Percentiles rank a stretch among this genome's conserved stretches.
Evolutionary conservation across 2,888 invertebrate species (phyloP).

Genomic region (Drosophila falleni): DNA sequence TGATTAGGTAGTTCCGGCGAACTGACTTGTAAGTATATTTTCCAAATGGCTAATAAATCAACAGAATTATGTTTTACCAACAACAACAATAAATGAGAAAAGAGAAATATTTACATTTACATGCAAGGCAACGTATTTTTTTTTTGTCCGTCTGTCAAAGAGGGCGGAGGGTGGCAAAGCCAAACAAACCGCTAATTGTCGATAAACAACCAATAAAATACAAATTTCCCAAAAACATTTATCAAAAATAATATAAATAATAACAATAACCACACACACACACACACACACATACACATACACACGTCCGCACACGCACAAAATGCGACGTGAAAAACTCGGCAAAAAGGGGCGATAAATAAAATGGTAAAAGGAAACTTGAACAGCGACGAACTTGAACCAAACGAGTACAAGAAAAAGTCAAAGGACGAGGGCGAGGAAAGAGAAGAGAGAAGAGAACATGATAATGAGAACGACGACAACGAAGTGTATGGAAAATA

Average conservation of each 20-base stretch:
- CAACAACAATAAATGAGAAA: slow-evolving; percentile 1
- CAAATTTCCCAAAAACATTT: slow-evolving; percentile 79
- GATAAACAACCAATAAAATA: slow-evolving; percentile 80
- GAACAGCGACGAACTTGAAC: slow-evolving; percentile 34
- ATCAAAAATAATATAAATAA: slow-evolving; percentile 79
- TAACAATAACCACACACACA: slow-evolving; percentile 66
- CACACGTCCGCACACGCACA: slow-evolving; percentile 33
- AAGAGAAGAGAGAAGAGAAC: background rate
- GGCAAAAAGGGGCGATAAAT: slow-evolving; percentile 59
- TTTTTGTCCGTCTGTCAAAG: background rate
- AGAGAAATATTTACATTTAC: slow-evolving; percentile 54
- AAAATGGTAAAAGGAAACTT: slow-evolving; percentile 74
- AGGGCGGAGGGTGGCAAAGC: slow-evolving; percentile 25
- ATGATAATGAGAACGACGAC: slow-evolving; percentile 32
- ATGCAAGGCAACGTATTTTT: slow-evolving; percentile 26
- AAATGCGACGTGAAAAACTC: slow-evolving; percentile 18
- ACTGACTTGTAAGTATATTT: slow-evolving; percentile 14
- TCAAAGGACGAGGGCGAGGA: background rate
- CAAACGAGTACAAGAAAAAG: slow-evolving; percentile 22
- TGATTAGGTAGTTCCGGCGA: slow-evolving; percentile 29
- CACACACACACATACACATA: slow-evolving; percentile 34
- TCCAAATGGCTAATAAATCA: slow-evolving; percentile 54
- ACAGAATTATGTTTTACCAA: slow-evolving; percentile 50
- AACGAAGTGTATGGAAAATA: slow-evolving; percentile 79
- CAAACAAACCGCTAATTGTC: slow-evolving; percentile 79